Base-by-base conservation (phyloP, 2,888 invertebrate genomes). In the Melanargia galathea region DNA sequence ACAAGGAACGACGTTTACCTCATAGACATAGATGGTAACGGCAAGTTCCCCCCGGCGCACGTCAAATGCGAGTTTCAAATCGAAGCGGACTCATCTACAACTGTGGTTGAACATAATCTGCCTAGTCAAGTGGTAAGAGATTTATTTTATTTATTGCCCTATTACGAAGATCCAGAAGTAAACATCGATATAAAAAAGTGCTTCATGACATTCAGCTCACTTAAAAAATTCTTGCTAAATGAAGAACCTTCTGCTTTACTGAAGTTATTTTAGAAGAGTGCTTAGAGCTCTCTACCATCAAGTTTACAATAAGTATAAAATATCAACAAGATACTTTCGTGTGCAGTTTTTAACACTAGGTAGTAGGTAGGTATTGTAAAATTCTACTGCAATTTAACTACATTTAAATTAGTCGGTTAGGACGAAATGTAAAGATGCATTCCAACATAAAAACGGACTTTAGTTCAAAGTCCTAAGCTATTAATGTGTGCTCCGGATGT, bases 21-120 rank as follows among this genome's bases (percentile, higher is more conserved):
- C 51, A 97, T 98, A 73, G 98, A 98, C 78, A 97, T 98, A 60
- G 98, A 98, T 78, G 97, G 98, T 0, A 97, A 97, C 78, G 98
- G 98, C 0, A 94, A 96, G 63, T 96, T 97, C 78, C 97, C 97
- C 2, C 98, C 98, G 0, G 97, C 97, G 0, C 95, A 97, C 75
- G 98, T 98, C 0, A 95, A 97, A 75, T 98, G 98, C 80, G 96
- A 97, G 79, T 98, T 98, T 80, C 97, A 97, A 78, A 95, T 95
- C 46, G 93, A 96, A 74, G 96, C 96, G 65, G 96, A 97, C 78
- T 96, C 96, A 0, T 97, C 97, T 70, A 96, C 95, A 4, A 95
- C 95, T 0, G 97, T 97, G 70, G 97, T 98, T 0, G 97, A 97
- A 78, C 97, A 97, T 79, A 97, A 97, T 87, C 84, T 98, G 45